These are phyloP conservation scores for Dasyprocta punctata DNA, from an alignment of 2,113 vertebrate species.

Conservation along the genomic window DNA sequence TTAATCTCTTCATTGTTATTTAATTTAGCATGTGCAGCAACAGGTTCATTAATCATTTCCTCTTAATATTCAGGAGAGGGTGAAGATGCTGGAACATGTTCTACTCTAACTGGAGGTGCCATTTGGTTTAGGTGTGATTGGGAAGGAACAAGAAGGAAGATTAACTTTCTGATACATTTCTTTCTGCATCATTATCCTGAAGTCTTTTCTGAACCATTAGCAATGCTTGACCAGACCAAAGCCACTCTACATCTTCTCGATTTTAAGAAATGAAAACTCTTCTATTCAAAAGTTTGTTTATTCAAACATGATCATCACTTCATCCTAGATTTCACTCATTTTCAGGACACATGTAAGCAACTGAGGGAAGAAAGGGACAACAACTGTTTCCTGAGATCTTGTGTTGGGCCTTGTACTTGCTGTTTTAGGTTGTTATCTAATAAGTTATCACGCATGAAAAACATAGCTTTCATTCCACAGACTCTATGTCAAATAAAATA, in stretches of 20 bases:
- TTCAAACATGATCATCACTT: not conserved
- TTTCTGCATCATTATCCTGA: slow-evolving; percentile 60
- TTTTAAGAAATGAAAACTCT: slow-evolving; percentile 41
- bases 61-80: slow-evolving; percentile 71
- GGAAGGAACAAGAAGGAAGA: slow-evolving; percentile 55
- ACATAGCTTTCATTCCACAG: not conserved
- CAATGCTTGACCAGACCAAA: not conserved
- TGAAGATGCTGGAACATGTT: not conserved
- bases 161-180: slow-evolving; percentile 60
- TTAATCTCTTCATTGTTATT: slow-evolving; percentile 70
- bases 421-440: not conserved
- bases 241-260: not conserved
- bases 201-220: slow-evolving; percentile 55
- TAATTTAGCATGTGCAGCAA: slow-evolving; percentile 69
- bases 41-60: slow-evolving; percentile 75
- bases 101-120: slow-evolving; percentile 47
- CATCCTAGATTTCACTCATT: not conserved
- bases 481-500: not conserved
- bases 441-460: not conserved
- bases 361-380: not conserved
- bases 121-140: slow-evolving; percentile 44
- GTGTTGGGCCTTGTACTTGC: not conserved
- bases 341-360: not conserved
- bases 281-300: slow-evolving; percentile 18
- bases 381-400: not conserved